A percentile compares a stretch with the other conserved stretches of the same genome.
These are phyloP conservation scores for Pelobates cultripes DNA, from an alignment of 2,797 vertebrate species.

Conservation along the genomic window DNA sequence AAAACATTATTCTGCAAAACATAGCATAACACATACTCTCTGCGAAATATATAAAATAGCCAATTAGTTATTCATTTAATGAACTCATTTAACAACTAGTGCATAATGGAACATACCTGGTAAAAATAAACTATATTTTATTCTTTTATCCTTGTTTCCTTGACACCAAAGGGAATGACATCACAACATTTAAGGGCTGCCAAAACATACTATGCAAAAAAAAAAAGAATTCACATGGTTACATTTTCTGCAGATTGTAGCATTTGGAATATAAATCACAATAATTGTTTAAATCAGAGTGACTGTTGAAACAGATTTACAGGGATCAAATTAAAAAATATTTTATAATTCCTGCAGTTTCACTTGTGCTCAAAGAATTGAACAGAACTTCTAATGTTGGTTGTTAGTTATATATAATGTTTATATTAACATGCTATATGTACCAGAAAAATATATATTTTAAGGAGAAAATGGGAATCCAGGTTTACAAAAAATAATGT, in stretches of 20 bases:
- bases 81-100: no score
- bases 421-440: conserved; percentile 79
- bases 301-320: conserved; percentile 81
- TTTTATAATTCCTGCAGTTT: conserved; percentile 77
- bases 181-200: conserved; percentile 76
- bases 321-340: conserved; percentile 80
- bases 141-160: conserved; percentile 66
- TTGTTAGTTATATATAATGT: conserved; percentile 78
- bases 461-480: conserved; percentile 80
- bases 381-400: conserved; percentile 74
- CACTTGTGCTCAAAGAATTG: conserved; percentile 70
- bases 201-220: conserved; percentile 74
- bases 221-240: conserved; percentile 78
- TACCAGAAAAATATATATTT: conserved; percentile 80
- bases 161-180: conserved; percentile 72
- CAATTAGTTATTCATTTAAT: no score
- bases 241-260: conserved; percentile 80
- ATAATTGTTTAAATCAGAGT: conserved; percentile 80
- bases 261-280: conserved; percentile 79
- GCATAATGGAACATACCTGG: no score
- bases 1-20: no score
- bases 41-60: no score
- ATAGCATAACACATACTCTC: no score
- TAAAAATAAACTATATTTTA: conserved; percentile 44
- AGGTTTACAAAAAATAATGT: conserved; percentile 71